A percentile compares a stretch with the other conserved stretches of the same genome.
These are phyloP conservation scores for Esox niger DNA, from an alignment of 2,113 vertebrate species.

Conservation along the genomic window DNA sequence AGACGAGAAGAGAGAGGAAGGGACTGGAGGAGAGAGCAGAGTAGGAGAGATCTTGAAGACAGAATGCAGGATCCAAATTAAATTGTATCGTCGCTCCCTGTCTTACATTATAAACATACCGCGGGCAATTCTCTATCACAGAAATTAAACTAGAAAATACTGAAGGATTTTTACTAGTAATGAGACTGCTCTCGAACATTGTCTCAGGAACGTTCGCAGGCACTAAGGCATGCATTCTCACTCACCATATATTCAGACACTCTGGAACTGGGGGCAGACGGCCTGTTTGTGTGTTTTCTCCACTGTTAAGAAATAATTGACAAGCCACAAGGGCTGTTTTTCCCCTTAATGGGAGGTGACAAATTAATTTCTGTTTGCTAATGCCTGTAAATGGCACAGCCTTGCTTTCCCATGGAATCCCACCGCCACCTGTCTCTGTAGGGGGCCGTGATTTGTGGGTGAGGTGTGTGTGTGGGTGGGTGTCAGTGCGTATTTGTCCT, in stretches of 20 bases:
- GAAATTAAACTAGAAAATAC: neutral
- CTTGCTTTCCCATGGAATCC: conserved; percentile 44
- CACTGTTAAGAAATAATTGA: conserved; percentile 67
- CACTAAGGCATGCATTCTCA: neutral
- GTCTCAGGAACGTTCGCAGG: neutral
- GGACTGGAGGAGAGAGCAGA: conserved; percentile 25
- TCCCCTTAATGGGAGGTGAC: conserved; percentile 72
- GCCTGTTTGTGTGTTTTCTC: conserved; percentile 42
- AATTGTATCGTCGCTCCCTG: conserved; percentile 25
- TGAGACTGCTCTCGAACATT: neutral
- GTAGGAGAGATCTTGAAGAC: conserved; percentile 45
- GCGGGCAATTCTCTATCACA: neutral
- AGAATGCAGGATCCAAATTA: neutral
- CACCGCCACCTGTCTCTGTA: neutral
- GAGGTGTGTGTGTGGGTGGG: conserved; percentile 2
- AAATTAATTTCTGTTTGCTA: conserved; percentile 73
- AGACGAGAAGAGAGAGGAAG: neutral
- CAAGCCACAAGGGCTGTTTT: conserved; percentile 60
- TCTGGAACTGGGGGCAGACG: conserved; percentile 1
- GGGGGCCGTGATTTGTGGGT: neutral
- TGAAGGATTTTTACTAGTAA: conserved; percentile 31
- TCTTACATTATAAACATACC: neutral
- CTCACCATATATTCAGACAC: conserved; percentile 5
- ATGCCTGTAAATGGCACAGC: conserved; percentile 71
- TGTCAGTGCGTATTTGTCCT: neutral